Conservation (phyloP, 2,797 vertebrate species). For the Echeneis naucrates region DNA sequence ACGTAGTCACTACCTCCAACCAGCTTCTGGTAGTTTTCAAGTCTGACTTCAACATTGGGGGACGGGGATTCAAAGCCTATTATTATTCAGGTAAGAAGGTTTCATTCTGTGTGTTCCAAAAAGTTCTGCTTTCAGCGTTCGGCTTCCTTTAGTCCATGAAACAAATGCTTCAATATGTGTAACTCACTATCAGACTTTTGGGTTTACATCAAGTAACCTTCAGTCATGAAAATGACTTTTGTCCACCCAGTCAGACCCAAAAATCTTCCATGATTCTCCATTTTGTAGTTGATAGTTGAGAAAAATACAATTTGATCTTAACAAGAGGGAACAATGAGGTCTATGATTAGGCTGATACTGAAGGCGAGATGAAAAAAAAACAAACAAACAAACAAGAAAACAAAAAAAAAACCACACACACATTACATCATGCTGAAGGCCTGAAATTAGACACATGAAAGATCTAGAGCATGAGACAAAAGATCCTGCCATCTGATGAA, state of each 20-base stretch:
- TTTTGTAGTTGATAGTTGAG: neutral
- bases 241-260: conserved; percentile 4
- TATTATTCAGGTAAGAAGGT: conserved; percentile 91
- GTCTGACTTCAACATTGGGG: conserved; percentile 97
- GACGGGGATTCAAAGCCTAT: conserved; percentile 94
- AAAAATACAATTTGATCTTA: neutral
- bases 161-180: neutral
- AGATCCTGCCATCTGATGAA: conserved; percentile 30
- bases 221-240: conserved; percentile 6
- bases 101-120: neutral
- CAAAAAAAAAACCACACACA: no score
- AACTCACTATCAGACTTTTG: neutral
- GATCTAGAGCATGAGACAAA: conserved; percentile 17
- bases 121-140: neutral
- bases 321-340: neutral
- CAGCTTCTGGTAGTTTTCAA: conserved; percentile 93
- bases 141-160: neutral
- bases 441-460: conserved; percentile 24
- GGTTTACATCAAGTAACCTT: conserved; percentile 2
- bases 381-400: no score
- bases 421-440: neutral
- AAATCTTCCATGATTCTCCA: neutral
- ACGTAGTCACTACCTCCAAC: conserved; percentile 85
- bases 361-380: neutral
- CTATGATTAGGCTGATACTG: conserved; percentile 6